Evolutionary conservation across 2,113 vertebrate genomes (phyloP).

Genomic region (Semicossyphus pulcher): DNA sequence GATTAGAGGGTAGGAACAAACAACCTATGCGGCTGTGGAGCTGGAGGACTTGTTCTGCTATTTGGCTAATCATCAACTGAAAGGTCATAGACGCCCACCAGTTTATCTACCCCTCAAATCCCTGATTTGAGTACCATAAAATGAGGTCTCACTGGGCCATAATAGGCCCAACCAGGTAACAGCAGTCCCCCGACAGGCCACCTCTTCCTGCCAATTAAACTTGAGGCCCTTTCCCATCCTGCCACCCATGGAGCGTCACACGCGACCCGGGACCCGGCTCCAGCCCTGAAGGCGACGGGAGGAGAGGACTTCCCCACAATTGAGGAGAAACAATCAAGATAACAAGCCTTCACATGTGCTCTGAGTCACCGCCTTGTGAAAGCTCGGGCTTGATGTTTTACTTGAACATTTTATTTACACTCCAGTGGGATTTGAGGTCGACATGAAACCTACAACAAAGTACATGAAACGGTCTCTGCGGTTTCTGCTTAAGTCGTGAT

Average conservation of each 20-base stretch:
- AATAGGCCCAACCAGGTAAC: conserved; percentile 10
- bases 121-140: conserved; percentile 40
- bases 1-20: too few species aligned
- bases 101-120: conserved; percentile 34
- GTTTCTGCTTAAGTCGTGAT: conserved; percentile 25
- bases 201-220: conserved; percentile 57
- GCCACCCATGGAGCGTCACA: conserved; percentile 63
- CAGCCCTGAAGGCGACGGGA: conserved; percentile 35
- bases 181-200: conserved; percentile 1
- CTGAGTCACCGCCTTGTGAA: conserved; percentile 38
- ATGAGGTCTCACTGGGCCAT: conserved; percentile 33
- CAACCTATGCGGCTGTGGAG: neutral
- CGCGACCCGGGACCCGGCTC: conserved; percentile 15
- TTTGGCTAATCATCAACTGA: conserved; percentile 32
- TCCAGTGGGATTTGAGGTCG: conserved; percentile 39
- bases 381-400: conserved; percentile 36
- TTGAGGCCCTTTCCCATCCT: conserved; percentile 50
- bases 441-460: conserved; percentile 15
- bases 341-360: conserved; percentile 53
- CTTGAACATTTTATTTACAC: conserved; percentile 49
- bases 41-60: neutral
- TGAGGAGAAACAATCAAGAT: conserved; percentile 45
- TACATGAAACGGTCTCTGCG: conserved; percentile 33
- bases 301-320: conserved; percentile 44
- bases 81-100: conserved; percentile 30